Percentiles rank a stretch among this genome's conserved stretches.
Conservation (phyloP, 2,797 vertebrate species). For the Typhlichthys eigenmanni region DNA sequence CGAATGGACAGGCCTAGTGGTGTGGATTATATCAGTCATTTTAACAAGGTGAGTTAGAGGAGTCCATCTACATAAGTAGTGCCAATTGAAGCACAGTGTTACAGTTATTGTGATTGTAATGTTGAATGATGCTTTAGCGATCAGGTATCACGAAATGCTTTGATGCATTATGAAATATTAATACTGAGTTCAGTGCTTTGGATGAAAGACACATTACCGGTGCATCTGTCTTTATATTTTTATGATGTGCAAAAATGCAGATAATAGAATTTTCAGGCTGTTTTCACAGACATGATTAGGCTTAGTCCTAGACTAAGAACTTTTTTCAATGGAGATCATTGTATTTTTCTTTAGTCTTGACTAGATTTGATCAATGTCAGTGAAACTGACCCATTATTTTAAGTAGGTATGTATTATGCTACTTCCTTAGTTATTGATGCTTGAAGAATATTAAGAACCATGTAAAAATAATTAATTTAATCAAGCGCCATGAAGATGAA, state of each 20-base stretch:
- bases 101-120: too few species aligned
- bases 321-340: too few species aligned
- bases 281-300: too few species aligned
- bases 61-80: not conserved
- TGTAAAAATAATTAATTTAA: not conserved
- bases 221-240: too few species aligned
- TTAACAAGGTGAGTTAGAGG: conserved; percentile 83
- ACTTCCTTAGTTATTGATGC: not conserved
- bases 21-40: conserved; percentile 77
- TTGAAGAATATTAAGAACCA: not conserved
- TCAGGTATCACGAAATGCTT: not conserved
- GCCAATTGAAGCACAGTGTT: too few species aligned
- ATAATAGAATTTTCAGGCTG: not conserved
- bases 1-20: conserved; percentile 79
- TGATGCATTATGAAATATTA: too few species aligned
- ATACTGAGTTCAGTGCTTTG: too few species aligned
- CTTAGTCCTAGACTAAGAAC: too few species aligned
- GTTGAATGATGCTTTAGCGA: not conserved
- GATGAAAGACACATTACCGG: too few species aligned
- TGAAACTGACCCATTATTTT: too few species aligned
- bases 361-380: too few species aligned
- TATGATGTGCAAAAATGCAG: not conserved
- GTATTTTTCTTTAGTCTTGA: too few species aligned
- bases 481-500: not conserved
- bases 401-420: not conserved